Conservation (phyloP, 2,888 invertebrate genomes). For the Drosophila nr. perissopoda region DNA sequence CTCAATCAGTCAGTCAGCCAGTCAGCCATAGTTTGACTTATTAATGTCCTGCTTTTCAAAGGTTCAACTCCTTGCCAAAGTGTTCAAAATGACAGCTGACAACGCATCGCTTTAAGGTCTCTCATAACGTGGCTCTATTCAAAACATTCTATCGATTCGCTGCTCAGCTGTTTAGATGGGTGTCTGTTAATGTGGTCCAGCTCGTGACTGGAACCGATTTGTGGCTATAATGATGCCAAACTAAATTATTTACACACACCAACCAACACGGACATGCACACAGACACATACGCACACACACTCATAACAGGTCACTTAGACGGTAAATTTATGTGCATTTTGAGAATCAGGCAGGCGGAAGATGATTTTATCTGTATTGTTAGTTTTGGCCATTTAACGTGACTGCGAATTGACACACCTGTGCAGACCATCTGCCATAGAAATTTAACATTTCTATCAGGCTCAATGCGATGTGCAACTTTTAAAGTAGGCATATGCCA, state of each 20-base stretch:
- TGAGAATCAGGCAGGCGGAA: constrained; percentile 53
- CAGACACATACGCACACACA: constrained; percentile 13
- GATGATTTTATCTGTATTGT: constrained; percentile 39
- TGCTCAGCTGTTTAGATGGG: constrained; percentile 24
- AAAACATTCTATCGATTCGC: constrained; percentile 20
- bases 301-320: constrained; percentile 66
- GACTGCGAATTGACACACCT: constrained; percentile 41
- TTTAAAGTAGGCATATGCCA: neutral
- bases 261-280: constrained; percentile 1
- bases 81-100: constrained; percentile 41
- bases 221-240: constrained; percentile 22
- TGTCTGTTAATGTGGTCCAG: constrained; percentile 30
- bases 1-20: constrained; percentile 26
- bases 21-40: constrained; percentile 63
- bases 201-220: constrained; percentile 18
- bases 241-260: constrained; percentile 1
- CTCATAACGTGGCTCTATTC: neutral
- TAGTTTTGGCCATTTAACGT: constrained; percentile 19
- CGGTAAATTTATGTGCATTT: constrained; percentile 67
- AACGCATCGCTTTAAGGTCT: constrained; percentile 18
- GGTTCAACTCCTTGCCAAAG: constrained; percentile 44
- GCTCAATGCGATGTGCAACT: constrained; percentile 10
- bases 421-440: neutral
- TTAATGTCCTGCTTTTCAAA: constrained; percentile 64
- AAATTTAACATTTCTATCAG: constrained; percentile 34